Conservation (phyloP, 2,797 vertebrate species). For the Oryzias dopingdopingensis region DNA sequence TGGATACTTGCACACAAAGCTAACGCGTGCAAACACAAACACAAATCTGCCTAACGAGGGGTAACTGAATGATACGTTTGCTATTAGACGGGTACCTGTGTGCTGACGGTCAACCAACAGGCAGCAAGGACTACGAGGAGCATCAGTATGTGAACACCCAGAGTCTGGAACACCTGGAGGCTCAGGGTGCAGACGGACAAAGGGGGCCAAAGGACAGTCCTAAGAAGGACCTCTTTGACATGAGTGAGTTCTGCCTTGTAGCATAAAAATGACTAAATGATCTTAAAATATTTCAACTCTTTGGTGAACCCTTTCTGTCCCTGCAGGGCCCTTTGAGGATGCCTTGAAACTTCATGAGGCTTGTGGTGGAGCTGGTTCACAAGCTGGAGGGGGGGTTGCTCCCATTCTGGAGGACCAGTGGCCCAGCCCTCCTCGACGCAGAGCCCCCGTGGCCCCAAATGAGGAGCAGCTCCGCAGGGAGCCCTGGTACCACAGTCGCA, state of each 20-base stretch:
- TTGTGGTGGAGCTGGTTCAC: constrained; percentile 39
- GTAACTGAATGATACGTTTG: constrained; percentile 55
- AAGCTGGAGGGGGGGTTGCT: constrained; percentile 42
- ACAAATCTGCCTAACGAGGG: not conserved
- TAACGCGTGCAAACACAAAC: not conserved
- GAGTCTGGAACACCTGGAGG: constrained; percentile 77
- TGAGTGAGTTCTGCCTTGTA: constrained; percentile 81
- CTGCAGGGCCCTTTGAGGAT: constrained; percentile 91
- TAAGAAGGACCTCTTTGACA: constrained; percentile 95
- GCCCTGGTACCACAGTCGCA: constrained; percentile 94
- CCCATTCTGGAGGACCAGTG: constrained; percentile 85
- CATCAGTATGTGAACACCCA: constrained; percentile 96
- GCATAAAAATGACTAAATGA: not conserved
- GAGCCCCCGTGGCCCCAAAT: constrained; percentile 92
- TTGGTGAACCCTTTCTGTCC: constrained; percentile 1
- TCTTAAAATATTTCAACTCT: not conserved
- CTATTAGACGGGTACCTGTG: constrained; percentile 87
- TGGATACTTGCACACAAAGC: too few species aligned
- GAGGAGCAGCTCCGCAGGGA: constrained; percentile 91
- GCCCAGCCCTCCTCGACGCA: constrained; percentile 88
- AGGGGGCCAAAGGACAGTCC: constrained; percentile 80
- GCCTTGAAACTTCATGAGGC: constrained; percentile 90
- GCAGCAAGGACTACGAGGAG: constrained; percentile 87
- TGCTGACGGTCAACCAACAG: constrained; percentile 80
- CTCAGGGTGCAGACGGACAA: constrained; percentile 40